These are phyloP conservation scores for Pelusios castaneus DNA, from an alignment of 2,113 vertebrate genomes.

Conservation along the genomic window DNA sequence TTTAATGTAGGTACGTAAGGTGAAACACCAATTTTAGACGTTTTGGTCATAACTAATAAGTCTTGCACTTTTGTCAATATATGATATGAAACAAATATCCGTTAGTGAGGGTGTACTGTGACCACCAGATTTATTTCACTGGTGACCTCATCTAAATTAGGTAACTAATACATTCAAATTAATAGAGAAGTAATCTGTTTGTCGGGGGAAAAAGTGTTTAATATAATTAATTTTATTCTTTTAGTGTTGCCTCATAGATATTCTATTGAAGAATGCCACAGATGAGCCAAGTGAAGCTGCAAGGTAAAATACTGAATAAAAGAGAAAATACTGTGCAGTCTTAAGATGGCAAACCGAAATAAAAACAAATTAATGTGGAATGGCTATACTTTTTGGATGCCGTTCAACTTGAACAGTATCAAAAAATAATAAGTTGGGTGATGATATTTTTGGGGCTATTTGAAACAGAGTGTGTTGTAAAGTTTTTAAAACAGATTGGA, in stretches of 20 bases:
- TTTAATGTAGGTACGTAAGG: background rate
- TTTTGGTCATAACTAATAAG: background rate
- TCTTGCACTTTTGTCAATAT: background rate
- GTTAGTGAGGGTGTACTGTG: background rate
- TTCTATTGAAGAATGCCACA: constrained; percentile 90
- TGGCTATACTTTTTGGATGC: background rate
- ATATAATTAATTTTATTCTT: constrained; percentile 69
- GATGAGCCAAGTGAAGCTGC: constrained; percentile 92
- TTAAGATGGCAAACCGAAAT: constrained; percentile 1
- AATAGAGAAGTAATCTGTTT: background rate
- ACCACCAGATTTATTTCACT: background rate
- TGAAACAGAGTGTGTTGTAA: background rate
- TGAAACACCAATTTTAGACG: background rate
- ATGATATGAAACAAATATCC: background rate
- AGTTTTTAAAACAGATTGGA: background rate
- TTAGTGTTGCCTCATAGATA: constrained; percentile 91
- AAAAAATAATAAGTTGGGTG: background rate
- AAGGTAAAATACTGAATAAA: constrained; percentile 81
- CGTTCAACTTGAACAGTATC: background rate
- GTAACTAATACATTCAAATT: background rate
- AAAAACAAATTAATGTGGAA: background rate
- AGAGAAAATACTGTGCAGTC: constrained; percentile 28
- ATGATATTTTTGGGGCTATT: background rate
- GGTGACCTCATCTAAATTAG: background rate
- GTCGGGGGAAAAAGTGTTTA: constrained; percentile 16